phyloP scores from a whole-genome alignment of 1,140 invertebrate genomes.

The Sitobion miscanthi region DNA sequence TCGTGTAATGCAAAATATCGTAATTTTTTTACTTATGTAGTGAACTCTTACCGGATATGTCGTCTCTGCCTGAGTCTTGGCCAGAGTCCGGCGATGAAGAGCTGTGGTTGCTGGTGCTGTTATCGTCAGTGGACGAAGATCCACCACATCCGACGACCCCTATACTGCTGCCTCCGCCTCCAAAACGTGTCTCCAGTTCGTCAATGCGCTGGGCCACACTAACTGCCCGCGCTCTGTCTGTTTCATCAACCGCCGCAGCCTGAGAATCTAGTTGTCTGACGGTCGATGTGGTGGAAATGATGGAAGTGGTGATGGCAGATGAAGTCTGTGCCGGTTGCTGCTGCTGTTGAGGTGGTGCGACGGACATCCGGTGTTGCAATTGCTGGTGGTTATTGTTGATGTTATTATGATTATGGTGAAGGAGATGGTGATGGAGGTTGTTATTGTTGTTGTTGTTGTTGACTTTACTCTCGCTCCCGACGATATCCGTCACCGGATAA shows the following conservation, averaged over 20 bases:
- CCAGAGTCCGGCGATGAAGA: slow-evolving; percentile 45
- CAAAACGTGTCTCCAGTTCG: slow-evolving; percentile 40
- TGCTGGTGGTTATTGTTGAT: background rate
- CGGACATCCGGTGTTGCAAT: background rate
- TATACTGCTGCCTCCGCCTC: background rate
- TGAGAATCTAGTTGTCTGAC: background rate
- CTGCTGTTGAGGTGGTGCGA: background rate
- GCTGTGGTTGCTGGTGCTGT: slow-evolving; percentile 45
- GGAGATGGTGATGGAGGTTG: background rate
- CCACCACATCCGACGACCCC: background rate
- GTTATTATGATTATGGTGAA: background rate
- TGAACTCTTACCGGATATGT: slow-evolving; percentile 25
- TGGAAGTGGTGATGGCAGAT: background rate
- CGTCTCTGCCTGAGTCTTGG: slow-evolving; percentile 48
- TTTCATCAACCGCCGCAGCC: background rate
- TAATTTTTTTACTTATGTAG: background rate
- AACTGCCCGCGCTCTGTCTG: slow-evolving; percentile 6
- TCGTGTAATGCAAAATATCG: background rate
- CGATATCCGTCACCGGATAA: slow-evolving; percentile 21
- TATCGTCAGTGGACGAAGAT: slow-evolving; percentile 42
- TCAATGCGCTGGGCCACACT: slow-evolving; percentile 45
- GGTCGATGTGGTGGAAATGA: background rate
- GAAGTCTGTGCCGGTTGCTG: background rate
- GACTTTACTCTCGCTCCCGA: background rate
- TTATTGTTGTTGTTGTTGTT: background rate